Evolutionary conservation across 1,140 invertebrate species (phyloP).

Genomic region (Achatina immaculata): DNA sequence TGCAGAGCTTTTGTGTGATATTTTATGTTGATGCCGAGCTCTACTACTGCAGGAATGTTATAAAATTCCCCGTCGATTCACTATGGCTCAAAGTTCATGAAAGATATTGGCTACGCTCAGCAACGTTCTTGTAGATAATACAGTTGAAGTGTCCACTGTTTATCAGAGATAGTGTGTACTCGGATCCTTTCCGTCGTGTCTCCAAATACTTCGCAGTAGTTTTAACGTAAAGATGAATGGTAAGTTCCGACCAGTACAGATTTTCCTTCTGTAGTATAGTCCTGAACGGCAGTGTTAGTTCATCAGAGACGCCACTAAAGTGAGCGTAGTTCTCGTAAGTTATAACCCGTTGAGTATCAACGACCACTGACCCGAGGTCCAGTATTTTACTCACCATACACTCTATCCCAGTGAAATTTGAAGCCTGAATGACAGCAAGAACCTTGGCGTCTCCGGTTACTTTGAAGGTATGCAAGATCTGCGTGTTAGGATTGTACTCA

Average conservation of each 20-base stretch:
- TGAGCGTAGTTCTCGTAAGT: not conserved
- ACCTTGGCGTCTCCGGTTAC: not conserved
- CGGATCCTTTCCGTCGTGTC: not conserved
- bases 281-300: not conserved
- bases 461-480: not conserved
- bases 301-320: not conserved
- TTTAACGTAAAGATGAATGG: not conserved
- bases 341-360: not conserved
- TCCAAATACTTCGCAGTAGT: not conserved
- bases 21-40: not conserved
- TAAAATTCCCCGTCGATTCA: too few species aligned
- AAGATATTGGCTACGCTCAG: not conserved
- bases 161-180: not conserved
- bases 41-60: not conserved
- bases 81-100: not conserved
- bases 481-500: not conserved
- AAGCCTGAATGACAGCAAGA: not conserved
- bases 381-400: not conserved
- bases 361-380: not conserved
- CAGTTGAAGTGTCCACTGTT: not conserved
- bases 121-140: not conserved
- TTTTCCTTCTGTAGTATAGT: not conserved
- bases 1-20: not conserved
- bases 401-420: not conserved
- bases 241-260: not conserved